Base-by-base conservation (phyloP, 2,797 vertebrate genomes). In the Gadopsis bispinosus region DNA sequence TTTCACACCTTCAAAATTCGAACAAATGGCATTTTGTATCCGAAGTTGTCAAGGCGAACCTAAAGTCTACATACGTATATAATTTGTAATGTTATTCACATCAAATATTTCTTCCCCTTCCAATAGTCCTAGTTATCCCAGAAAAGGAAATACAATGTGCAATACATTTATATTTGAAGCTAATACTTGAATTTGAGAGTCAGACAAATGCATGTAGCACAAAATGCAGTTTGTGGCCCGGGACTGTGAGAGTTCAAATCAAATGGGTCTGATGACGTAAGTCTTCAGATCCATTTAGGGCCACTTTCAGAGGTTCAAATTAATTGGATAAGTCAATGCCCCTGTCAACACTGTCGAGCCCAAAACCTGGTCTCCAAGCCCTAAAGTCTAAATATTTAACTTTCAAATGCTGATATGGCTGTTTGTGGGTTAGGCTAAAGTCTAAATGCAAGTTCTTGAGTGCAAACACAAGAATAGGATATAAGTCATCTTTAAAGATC, bases 271-370 rank as follows among this genome's bases (percentile, higher is more conserved):
- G 19, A 59, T n/a, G 17, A 16, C 5, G 19, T 4, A 7, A 11
- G 22, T 58, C 62, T 58, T 48, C 43, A 63, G n/a, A 29, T 77
- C 9, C 22, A 33, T 31, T 35, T 56, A 43, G 41, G 26, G 68
- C 35, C 26, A 63, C 50, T 33, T 17, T 55, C 29, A 43, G 60
- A 19, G 19, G 39, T 35, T 29, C 19, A 54, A 12, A 62, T 62
- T 2, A 62, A 72, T 5, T 37, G 10, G 17, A 43, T 54, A 16
- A 5, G 5, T 7, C 48, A 68, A 20, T 20, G 29, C 29, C 19
- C 2, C 48, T 22, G 68, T 54, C 29, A 31, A 33, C 37, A 37
- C 12, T 7, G 6, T 54, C 26, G 20, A 13, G 47, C 22, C 2
- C 11, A 20, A 31, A 53, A 39, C 33, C 12, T 14, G 33, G 17